Conservation (phyloP, 2,888 invertebrate genomes). For the Therioaphis trifolii region DNA sequence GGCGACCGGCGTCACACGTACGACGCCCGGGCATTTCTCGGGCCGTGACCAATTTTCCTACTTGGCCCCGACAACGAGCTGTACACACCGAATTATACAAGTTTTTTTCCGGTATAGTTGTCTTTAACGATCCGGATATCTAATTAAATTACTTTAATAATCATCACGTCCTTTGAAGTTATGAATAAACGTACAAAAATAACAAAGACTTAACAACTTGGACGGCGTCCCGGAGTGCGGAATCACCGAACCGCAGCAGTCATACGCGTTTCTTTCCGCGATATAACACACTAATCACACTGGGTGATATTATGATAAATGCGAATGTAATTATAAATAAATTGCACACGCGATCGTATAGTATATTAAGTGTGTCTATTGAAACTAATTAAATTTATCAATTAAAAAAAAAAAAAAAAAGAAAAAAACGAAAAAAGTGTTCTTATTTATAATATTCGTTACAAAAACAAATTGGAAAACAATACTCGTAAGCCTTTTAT, state of each 20-base stretch:
- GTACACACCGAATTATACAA: conserved; percentile 4
- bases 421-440: neutral
- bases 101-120: conserved; percentile 42
- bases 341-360: no score
- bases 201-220: conserved; percentile 43
- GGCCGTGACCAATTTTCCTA: conserved; percentile 11
- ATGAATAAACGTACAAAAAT: conserved; percentile 35
- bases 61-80: neutral
- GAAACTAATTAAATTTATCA: no score
- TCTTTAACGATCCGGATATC: conserved; percentile 49
- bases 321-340: no score
- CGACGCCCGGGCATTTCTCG: neutral
- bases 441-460: neutral
- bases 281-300: neutral
- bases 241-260: neutral
- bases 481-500: no score
- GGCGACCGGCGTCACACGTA: no score
- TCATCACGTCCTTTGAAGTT: conserved; percentile 49
- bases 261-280: neutral
- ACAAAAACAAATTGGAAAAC: neutral
- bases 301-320: no score
- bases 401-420: no score
- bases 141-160: conserved; percentile 45
- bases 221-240: conserved; percentile 33
- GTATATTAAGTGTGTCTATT: no score